Evolutionary conservation across 1,140 invertebrate species (phyloP), one percentile per base, ranked within the genome.

Genomic region (Ectropis grisescens): DNA sequence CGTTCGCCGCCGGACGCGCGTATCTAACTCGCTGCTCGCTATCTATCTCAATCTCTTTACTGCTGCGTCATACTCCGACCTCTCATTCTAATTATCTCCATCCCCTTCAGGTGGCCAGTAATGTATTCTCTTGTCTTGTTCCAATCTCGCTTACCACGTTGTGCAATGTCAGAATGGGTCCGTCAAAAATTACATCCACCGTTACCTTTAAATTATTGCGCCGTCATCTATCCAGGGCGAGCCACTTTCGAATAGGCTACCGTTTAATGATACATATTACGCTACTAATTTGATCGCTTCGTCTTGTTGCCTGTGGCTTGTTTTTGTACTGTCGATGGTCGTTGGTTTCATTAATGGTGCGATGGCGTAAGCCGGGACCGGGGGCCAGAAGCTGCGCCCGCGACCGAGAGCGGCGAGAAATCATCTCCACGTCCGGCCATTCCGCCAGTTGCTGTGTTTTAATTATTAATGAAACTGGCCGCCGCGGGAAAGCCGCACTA

Each of bases 381-480:
- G n/a, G n/a, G 37, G 47, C 36, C 42, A 41, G 46, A 40, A 43
- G 51, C 43, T 46, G 53, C 38, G 44, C 35, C 45, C 41, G 43
- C 37, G 42, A 42, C 51, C 54, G 40, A 60, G 47, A 48, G 52
- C 41, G 48, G 53, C 64, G 75, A 78, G 75, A 76, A 80, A 80
- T 62, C 68, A 75, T 76, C 68, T 62, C 52, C 31, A 47, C 69
- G 65, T 75, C 75, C 71, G 70, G 70, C 46, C 75, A 75, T 75
- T 79, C 68, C 68, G 58, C 47, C 58, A 62, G 58, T 67, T 66
- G 69, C 58, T 48, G 54, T 46, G 59, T 69, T 80, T 78, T 80
- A 78, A 78, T 78, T 78, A 79, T 80, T 80, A 80, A 80, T 78
- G 71, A 75, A 80, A 80, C 75, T 60, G 62, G 42, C 58, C 68